Base-by-base conservation (phyloP, 2,888 invertebrate genomes). In the Phengaris arion region DNA sequence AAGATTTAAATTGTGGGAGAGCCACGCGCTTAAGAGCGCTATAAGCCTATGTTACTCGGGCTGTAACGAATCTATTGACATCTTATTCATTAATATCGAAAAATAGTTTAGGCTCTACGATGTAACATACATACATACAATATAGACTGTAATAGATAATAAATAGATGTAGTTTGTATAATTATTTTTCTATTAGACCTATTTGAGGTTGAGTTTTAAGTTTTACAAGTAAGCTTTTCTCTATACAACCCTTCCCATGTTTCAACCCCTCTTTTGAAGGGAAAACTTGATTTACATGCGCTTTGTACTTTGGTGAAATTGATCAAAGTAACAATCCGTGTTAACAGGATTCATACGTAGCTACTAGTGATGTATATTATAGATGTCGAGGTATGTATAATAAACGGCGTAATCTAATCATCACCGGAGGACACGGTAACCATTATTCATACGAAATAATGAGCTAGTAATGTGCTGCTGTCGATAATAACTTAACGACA, bases 381-480 rank as follows among this genome's bases (percentile, higher is more conserved):
- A 35, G 9, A 22, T 64, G 6, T 35, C 4, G 12, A 10, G 10
- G 22, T 22, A 22, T 22, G 8, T 57, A 22, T 22, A 22, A 59
- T 59, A 22, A 10, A 22, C 59, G 46, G 5, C 5, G 69, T 69
- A n/a, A 69, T 69, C 22, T 69, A n/a, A 69, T 69, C 59, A 10
- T 48, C 15, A 51, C 48, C 69, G 48, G 48, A 45, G n/a, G 69
- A 51, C 68, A 68, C 74, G 12, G 52, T 45, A 52, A 74, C 52
- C 46, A 45, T 74, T 54, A 68, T 68, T 54, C 68, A 68, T 52
- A 64, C 59, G 52, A 9, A n/a, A 68, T 45, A 68, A 22, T 68
- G 51, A 46, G 7, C 51, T 57, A 45, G 57, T 74, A 35, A 15
- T 74, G 74, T 52, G 13, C 3, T 46, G n/a, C 0, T 45, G 68